Conservation (phyloP, 1,140 invertebrate genomes). For the Diuraphis noxia region DNA sequence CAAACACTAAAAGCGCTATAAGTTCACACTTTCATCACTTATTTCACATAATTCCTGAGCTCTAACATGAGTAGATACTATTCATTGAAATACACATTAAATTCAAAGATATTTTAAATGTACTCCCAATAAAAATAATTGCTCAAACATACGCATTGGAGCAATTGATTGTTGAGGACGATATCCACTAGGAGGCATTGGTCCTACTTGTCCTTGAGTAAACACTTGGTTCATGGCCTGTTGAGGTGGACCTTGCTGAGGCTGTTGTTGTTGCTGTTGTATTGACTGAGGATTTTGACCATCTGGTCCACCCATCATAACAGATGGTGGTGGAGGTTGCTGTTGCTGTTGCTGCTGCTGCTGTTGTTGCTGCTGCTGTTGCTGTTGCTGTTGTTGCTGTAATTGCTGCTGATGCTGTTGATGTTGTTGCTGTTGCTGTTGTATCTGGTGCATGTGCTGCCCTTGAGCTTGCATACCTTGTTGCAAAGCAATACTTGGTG, state of each 20-base stretch:
- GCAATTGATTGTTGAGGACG: conserved; percentile 40
- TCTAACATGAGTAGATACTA: neutral
- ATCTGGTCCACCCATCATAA: conserved; percentile 32
- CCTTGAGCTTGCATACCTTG: conserved; percentile 34
- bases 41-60: neutral
- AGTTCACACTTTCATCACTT: neutral
- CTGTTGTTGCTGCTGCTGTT: conserved; percentile 14
- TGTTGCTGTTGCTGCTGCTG: conserved; percentile 14
- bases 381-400: conserved; percentile 6
- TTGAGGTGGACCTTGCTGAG: conserved; percentile 22
- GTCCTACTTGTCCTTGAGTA: conserved; percentile 31
- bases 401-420: conserved; percentile 28
- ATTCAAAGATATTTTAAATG: neutral
- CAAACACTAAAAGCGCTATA: neutral
- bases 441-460: conserved; percentile 28
- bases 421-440: conserved; percentile 23
- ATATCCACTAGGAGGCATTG: conserved; percentile 14
- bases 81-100: neutral
- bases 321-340: neutral
- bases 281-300: conserved; percentile 10
- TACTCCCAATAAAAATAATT: neutral
- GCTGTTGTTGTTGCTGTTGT: conserved; percentile 14
- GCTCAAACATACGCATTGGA: conserved; percentile 38
- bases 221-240: conserved; percentile 38
- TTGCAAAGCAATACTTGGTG: neutral